These are phyloP conservation scores for Ormyrus pomaceus DNA, from an alignment of 2,888 invertebrate species.

Conservation along the genomic window DNA sequence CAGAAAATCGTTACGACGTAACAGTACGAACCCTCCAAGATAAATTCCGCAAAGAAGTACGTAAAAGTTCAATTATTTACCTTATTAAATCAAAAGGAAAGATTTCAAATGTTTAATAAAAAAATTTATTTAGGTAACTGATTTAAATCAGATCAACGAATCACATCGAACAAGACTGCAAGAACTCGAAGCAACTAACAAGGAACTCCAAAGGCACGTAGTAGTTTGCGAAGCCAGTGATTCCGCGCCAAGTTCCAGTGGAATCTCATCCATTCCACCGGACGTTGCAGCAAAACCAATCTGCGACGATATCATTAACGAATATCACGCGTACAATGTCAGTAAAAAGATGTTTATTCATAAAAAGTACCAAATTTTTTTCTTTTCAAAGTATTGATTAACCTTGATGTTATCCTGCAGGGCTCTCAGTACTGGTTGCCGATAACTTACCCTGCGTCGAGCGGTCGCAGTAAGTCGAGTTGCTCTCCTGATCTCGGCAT, in stretches of 20 bases:
- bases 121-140: slow-evolving; percentile 65
- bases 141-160: slow-evolving; percentile 77
- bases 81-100: slow-evolving; percentile 17
- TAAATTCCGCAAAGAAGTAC: slow-evolving; percentile 71
- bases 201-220: slow-evolving; percentile 72
- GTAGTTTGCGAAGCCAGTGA: slow-evolving; percentile 71
- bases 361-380: too few relatives aligned
- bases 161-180: slow-evolving; percentile 75
- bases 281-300: slow-evolving; percentile 66
- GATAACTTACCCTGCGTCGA: slow-evolving; percentile 67
- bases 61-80: slow-evolving; percentile 27
- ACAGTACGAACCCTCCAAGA: slow-evolving; percentile 68
- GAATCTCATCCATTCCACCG: slow-evolving; percentile 71
- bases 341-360: slow-evolving; percentile 49
- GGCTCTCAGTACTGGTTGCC: slow-evolving; percentile 70
- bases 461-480: slow-evolving; percentile 71
- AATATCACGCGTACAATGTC: slow-evolving; percentile 70
- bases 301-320: slow-evolving; percentile 69
- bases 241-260: slow-evolving; percentile 74
- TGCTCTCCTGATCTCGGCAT: slow-evolving; percentile 92
- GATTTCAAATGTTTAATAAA: neutral
- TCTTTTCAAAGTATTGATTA: neutral
- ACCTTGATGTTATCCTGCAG: slow-evolving; percentile 57
- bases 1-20: slow-evolving; percentile 67
- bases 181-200: slow-evolving; percentile 74